Conservation (phyloP, 2,888 invertebrate genomes). For the Tanytarsus gracilentus region DNA sequence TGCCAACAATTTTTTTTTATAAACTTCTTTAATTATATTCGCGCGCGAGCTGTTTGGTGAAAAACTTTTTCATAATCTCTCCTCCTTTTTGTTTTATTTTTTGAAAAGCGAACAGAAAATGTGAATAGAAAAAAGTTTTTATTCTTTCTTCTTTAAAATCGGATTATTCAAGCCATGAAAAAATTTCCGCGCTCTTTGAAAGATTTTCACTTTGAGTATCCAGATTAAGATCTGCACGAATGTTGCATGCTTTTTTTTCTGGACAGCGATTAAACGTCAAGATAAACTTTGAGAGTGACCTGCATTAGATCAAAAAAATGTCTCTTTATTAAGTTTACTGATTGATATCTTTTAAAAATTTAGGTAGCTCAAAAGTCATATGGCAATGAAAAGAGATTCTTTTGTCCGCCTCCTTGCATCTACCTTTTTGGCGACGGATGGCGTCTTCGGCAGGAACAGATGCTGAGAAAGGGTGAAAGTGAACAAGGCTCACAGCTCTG, state of each 20-base stretch:
- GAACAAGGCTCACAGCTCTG: slow-evolving; percentile 91
- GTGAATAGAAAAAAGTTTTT: too few relatives aligned
- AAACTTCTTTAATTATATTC: background rate
- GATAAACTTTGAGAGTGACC: too few relatives aligned
- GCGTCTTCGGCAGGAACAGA: slow-evolving; percentile 89
- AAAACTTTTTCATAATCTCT: too few relatives aligned
- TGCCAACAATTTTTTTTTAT: background rate
- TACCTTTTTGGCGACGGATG: slow-evolving; percentile 98
- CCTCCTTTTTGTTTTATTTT: background rate
- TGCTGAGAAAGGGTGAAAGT: slow-evolving; percentile 80
- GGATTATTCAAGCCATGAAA: too few relatives aligned
- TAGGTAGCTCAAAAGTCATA: slow-evolving; percentile 97
- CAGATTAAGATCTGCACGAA: too few relatives aligned
- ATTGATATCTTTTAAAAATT: background rate
- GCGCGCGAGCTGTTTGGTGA: too few relatives aligned
- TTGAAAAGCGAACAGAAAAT: too few relatives aligned
- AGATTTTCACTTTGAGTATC: too few relatives aligned
- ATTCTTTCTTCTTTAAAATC: too few relatives aligned
- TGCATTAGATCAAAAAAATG: background rate
- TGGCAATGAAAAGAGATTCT: slow-evolving; percentile 98
- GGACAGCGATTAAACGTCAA: too few relatives aligned
- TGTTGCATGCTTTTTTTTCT: too few relatives aligned
- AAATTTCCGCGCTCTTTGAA: too few relatives aligned
- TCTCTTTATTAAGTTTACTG: background rate
- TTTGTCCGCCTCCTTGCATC: slow-evolving; percentile 98